A percentile compares a stretch with the other conserved stretches of the same genome.
phyloP scores from a whole-genome alignment of 2,888 invertebrate genomes.

The Caenorhabditis imperialis region DNA sequence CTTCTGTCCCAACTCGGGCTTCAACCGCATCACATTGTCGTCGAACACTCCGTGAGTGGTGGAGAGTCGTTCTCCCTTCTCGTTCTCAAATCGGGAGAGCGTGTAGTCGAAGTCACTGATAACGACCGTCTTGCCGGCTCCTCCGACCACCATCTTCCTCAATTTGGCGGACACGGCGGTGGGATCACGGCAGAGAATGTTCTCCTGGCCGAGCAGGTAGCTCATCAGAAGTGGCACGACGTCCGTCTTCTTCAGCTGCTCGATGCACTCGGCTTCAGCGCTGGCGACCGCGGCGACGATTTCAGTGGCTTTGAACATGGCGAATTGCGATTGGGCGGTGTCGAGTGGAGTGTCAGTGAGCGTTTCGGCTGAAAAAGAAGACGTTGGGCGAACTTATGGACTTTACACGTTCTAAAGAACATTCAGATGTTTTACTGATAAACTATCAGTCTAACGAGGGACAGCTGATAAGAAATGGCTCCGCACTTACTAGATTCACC shows the following conservation, averaged over 20 bases:
- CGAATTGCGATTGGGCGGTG: conserved; percentile 22
- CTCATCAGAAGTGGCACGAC: conserved; percentile 54
- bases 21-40: conserved; percentile 61
- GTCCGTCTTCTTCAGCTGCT: conserved; percentile 40
- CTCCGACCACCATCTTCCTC: conserved; percentile 60
- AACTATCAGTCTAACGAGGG: too few species aligned
- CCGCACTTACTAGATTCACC: too few species aligned
- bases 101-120: conserved; percentile 77
- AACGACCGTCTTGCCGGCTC: conserved; percentile 63
- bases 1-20: conserved; percentile 66
- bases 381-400: too few species aligned
- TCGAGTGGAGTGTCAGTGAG: conserved; percentile 43
- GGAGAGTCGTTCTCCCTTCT: conserved; percentile 70
- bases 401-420: too few species aligned
- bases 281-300: conserved; percentile 43
- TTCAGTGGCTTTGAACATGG: conserved; percentile 50
- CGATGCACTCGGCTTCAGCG: conserved; percentile 35
- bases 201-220: conserved; percentile 18
- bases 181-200: conserved; percentile 63
- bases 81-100: conserved; percentile 69
- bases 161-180: conserved; percentile 60
- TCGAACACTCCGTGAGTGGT: conserved; percentile 78
- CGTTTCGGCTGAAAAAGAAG: conserved; percentile 59
- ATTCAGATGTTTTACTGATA: too few species aligned
- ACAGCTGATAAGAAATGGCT: too few species aligned